Evolutionary conservation across 1,140 invertebrate genomes (phyloP), one percentile per base, ranked within the genome.

Genomic region (Cydia amplana): DNA sequence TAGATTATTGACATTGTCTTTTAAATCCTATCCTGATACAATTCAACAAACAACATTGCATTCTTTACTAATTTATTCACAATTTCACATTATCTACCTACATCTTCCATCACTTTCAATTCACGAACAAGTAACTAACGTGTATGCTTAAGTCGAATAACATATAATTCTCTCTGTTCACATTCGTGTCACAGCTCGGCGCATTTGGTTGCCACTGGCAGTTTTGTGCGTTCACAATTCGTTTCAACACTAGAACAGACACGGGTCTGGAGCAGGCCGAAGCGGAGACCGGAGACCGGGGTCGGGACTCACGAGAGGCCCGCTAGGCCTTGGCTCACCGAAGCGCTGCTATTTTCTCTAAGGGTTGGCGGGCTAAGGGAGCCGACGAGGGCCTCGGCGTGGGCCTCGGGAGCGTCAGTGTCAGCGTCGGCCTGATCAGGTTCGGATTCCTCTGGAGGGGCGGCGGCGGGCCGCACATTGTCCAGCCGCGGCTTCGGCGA

Each of bases 401-500:
- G 84, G 78, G 20, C 79, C 36, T 60, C 64, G 36, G 23, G 23
- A 7, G 74, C 64, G 40, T 55, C 32, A 51, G 46, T n/a, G 43
- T 65, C 63, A 46, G 18, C 65, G 49, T 25, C 79, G 79, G 84
- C 76, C 36, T 88, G 88, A 12, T 60, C 55, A 23, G 55, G 55
- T 23, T 60, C 78, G 18, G 87, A 88, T 76, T 88, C 86, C 78
- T 92, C 91, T 18, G 89, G 91, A 5, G 89, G 89, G 67, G 91
- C 91, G 73, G 91, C 89, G 28, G 91, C 87, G 25, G 91, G 91
- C 20, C 91, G 84, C 75, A 89, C 83, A 81, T 89, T 83, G 81
- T 92, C 91, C 63, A 91, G 87, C 78, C 91, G 85, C 74, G 91
- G 89, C 28, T 89, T 88, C 80, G 89, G 91, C 79, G 91, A 91